These are phyloP conservation scores for Pemphigus obesinymphae DNA, from an alignment of 1,140 invertebrate species.

Conservation along the genomic window DNA sequence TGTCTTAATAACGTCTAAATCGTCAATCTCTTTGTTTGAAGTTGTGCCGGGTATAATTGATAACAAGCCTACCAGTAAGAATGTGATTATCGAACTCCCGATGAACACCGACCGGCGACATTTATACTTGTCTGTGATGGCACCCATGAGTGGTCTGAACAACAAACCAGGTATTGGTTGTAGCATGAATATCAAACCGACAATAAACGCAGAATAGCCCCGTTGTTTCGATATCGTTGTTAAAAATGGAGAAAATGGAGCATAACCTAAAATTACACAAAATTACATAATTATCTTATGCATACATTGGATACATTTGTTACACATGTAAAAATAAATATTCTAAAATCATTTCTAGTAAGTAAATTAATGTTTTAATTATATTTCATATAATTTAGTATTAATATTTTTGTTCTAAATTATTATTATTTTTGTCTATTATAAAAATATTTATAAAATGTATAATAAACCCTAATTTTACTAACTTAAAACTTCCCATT, in stretches of 20 bases:
- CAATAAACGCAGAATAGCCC: conserved; percentile 70
- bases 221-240: conserved; percentile 75
- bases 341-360: no score
- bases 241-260: conserved; percentile 75
- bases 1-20: background rate
- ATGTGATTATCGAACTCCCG: background rate
- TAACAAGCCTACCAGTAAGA: background rate
- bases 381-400: no score
- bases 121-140: conserved; percentile 71
- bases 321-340: no score
- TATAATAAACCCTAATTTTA: no score
- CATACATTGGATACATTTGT: no score
- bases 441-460: no score
- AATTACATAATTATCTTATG: no score
- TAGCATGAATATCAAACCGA: conserved; percentile 73
- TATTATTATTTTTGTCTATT: no score
- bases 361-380: no score
- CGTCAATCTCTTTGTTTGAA: background rate
- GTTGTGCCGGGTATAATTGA: background rate
- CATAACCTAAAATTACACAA: conserved; percentile 66
- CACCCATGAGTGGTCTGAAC: conserved; percentile 73
- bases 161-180: conserved; percentile 73
- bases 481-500: no score
- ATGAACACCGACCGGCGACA: conserved; percentile 71
- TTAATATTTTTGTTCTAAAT: no score